These are phyloP conservation scores for Cyaniris semiargus DNA, from an alignment of 2,888 invertebrate species.

Conservation along the genomic window DNA sequence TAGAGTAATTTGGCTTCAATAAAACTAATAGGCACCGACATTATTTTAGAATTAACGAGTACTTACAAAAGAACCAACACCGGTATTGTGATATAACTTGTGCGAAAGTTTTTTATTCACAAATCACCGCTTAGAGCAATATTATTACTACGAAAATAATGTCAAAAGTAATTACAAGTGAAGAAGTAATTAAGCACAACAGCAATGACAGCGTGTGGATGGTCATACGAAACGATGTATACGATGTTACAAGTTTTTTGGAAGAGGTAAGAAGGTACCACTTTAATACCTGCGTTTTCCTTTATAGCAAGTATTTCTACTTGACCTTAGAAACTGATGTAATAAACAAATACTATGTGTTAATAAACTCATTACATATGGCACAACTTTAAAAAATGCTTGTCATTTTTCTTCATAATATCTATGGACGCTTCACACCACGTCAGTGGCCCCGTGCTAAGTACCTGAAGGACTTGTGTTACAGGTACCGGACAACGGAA, in stretches of 20 bases:
- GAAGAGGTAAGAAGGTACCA: constrained; percentile 81
- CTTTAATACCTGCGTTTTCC: neutral
- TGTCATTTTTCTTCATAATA: too few species aligned
- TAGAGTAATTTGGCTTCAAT: neutral
- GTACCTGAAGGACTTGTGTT: too few species aligned
- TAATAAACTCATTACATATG: neutral
- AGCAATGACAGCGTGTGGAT: constrained; percentile 79
- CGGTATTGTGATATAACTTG: neutral
- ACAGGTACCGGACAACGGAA: too few species aligned
- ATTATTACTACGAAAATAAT: constrained; percentile 40
- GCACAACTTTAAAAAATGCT: neutral
- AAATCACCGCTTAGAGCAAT: neutral
- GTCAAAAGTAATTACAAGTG: constrained; percentile 70
- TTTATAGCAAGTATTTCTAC: neutral
- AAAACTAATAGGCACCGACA: neutral
- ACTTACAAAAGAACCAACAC: neutral
- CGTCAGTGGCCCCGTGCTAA: too few species aligned
- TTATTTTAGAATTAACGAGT: neutral
- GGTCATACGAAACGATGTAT: constrained; percentile 89
- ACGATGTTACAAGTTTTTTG: constrained; percentile 88
- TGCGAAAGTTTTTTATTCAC: neutral
- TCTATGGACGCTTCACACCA: too few species aligned
- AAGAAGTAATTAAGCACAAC: constrained; percentile 85
- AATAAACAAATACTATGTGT: neutral
- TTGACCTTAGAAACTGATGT: constrained; percentile 34